Conservation (phyloP, 2,113 vertebrate genomes). For the Motacilla alba region DNA sequence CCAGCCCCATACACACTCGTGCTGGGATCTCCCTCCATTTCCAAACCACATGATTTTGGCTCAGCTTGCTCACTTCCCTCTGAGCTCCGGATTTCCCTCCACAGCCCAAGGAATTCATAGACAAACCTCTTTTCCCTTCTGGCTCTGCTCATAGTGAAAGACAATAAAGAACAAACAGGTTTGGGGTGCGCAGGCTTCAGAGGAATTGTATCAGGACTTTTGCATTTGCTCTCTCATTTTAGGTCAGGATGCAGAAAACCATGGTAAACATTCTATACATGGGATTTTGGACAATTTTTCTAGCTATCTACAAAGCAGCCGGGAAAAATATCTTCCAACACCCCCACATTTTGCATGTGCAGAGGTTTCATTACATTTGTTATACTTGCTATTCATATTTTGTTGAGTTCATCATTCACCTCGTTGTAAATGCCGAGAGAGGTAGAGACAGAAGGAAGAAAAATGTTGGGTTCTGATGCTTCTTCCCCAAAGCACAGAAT, state of each 20-base stretch:
- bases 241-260: not conserved
- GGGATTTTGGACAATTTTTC: not conserved
- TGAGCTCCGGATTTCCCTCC: not conserved
- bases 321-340: not conserved
- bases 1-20: fast-evolving
- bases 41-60: not conserved
- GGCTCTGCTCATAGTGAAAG: not conserved
- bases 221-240: not conserved
- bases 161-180: not conserved
- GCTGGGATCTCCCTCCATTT: not conserved
- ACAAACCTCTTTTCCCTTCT: not conserved
- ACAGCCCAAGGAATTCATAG: not conserved
- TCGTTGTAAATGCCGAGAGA: not conserved
- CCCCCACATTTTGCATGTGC: not conserved
- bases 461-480: not conserved
- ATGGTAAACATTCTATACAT: not conserved
- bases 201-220: not conserved
- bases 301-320: not conserved
- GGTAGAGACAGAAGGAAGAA: not conserved
- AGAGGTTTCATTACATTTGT: not conserved
- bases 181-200: not conserved
- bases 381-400: not conserved
- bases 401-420: not conserved
- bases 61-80: not conserved
- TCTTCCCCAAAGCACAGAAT: not conserved